Evolutionary conservation across 1,140 invertebrate genomes (phyloP).

Genomic region (Eriosoma lanigerum): DNA sequence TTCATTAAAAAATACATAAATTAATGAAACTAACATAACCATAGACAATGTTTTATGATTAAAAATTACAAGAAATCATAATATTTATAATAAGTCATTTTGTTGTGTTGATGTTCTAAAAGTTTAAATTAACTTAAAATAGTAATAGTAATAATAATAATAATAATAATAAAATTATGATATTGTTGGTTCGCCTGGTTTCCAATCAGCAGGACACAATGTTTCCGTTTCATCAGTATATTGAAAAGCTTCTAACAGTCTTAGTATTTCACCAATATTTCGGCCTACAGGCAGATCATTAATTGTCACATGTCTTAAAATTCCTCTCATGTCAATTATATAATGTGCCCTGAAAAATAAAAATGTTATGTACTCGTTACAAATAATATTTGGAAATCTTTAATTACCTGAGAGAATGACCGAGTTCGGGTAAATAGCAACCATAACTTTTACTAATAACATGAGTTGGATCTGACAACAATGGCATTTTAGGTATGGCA

Average conservation of each 20-base stretch:
- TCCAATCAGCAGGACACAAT: conserved; percentile 55
- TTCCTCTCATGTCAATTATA: conserved; percentile 60
- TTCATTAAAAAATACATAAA: background rate
- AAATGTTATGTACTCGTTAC: background rate
- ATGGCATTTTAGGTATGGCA: conserved; percentile 92
- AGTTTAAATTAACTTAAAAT: conserved; percentile 23
- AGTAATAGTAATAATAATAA: background rate
- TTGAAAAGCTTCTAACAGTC: conserved; percentile 67
- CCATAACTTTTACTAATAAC: conserved; percentile 88
- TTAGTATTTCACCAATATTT: conserved; percentile 65
- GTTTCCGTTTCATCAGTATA: conserved; percentile 62
- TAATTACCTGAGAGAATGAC: conserved; percentile 79
- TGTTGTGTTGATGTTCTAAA: background rate
- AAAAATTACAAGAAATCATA: too few species aligned
- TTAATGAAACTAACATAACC: background rate
- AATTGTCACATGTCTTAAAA: conserved; percentile 60
- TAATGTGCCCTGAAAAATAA: conserved; percentile 57
- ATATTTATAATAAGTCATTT: too few species aligned
- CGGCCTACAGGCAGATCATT: conserved; percentile 68
- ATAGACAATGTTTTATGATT: too few species aligned
- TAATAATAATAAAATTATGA: conserved; percentile 46
- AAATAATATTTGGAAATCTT: background rate
- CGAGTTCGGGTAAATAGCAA: conserved; percentile 88
- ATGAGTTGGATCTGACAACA: conserved; percentile 91
- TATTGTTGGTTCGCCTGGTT: conserved; percentile 52